Percentiles rank a stretch among this genome's conserved stretches.
These are phyloP conservation scores for Paraescarpia echinospica DNA, from an alignment of 1,140 invertebrate species.

Conservation along the genomic window DNA sequence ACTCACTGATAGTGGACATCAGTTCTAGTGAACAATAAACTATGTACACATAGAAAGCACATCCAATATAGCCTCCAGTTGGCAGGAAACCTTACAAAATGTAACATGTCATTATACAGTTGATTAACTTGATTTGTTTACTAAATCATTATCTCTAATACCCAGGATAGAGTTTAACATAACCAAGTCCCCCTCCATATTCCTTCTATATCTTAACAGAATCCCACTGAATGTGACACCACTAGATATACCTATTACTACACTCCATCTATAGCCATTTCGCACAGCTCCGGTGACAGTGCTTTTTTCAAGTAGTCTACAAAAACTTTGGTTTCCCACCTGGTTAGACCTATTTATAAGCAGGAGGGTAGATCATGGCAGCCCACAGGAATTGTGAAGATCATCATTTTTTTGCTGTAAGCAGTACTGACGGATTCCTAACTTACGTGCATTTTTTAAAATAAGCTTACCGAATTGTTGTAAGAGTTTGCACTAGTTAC, in stretches of 20 bases:
- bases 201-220: not conserved
- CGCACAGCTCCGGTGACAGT: not conserved
- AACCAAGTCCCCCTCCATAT: not conserved
- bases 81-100: too few relatives aligned
- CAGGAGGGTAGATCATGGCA: not conserved
- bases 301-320: not conserved
- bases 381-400: not conserved
- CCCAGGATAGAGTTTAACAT: too few relatives aligned
- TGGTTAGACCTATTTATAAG: not conserved
- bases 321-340: not conserved
- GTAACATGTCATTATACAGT: not conserved
- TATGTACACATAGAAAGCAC: not conserved
- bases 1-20: not conserved
- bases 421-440: not conserved
- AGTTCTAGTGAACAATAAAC: not conserved
- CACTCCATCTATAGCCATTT: conserved; percentile 5
- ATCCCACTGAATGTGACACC: not conserved
- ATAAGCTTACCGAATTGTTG: too few relatives aligned
- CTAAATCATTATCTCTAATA: not conserved
- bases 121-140: not conserved
- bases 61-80: not conserved
- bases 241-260: not conserved
- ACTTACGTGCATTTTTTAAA: not conserved
- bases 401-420: not conserved
- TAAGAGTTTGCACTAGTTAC: too few relatives aligned